Conservation (phyloP, 2,888 invertebrate genomes). For the Chaetogeoica ovagalla region DNA sequence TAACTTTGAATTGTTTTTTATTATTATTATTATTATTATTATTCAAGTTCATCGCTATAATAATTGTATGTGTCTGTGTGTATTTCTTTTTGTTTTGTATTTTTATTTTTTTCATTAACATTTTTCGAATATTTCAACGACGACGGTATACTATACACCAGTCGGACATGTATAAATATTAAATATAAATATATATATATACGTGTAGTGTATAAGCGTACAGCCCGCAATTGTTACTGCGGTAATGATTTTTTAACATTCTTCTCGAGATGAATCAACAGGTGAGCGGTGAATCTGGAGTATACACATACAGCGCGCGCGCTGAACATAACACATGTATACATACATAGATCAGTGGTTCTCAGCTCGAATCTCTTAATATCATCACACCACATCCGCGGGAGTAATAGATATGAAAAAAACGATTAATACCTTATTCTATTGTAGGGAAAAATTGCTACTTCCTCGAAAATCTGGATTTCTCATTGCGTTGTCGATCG, state of each 20-base stretch:
- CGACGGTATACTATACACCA: background rate
- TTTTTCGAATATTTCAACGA: slow-evolving; percentile 13
- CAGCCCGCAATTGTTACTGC: background rate
- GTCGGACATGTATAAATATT: background rate
- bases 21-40: slow-evolving; percentile 4
- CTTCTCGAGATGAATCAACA: slow-evolving; percentile 3
- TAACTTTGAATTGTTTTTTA: slow-evolving; percentile 35
- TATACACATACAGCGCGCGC: background rate
- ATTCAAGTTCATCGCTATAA: slow-evolving; percentile 28
- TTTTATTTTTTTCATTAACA: slow-evolving; percentile 19
- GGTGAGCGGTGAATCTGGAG: slow-evolving; percentile 21
- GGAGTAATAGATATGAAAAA: too few relatives aligned
- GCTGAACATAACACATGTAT: too few relatives aligned
- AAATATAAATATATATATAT: too few relatives aligned
- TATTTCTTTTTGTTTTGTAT: background rate
- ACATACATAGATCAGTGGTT: too few relatives aligned
- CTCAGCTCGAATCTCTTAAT: too few relatives aligned
- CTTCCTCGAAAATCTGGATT: too few relatives aligned
- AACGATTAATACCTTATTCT: too few relatives aligned
- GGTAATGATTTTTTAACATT: slow-evolving; percentile 26
- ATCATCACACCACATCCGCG: too few relatives aligned
- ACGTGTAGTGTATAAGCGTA: too few relatives aligned
- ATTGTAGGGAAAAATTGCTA: too few relatives aligned
- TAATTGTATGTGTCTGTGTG: slow-evolving; percentile 8
- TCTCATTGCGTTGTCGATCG: too few relatives aligned